phyloP scores from a whole-genome alignment of 2,113 vertebrate species.

The Cyanoliseus patagonus region DNA sequence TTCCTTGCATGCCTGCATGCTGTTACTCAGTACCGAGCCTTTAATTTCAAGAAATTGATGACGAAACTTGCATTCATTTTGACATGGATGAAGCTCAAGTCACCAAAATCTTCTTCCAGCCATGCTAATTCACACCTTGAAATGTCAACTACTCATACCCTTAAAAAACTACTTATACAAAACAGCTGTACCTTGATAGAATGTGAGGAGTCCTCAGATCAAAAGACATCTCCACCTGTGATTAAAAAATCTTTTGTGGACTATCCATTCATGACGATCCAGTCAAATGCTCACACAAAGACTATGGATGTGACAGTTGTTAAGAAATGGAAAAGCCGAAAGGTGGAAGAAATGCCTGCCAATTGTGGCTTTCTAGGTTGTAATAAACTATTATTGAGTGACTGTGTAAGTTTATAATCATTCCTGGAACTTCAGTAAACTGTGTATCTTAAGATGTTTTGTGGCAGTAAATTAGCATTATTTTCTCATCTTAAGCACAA shows the following conservation, averaged over 20 bases:
- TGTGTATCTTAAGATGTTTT: neutral
- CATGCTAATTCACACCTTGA: conserved; percentile 34
- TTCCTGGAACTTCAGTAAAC: conserved; percentile 12
- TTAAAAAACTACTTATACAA: conserved; percentile 46
- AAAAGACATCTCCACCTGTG: conserved; percentile 31
- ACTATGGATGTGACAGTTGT: conserved; percentile 29
- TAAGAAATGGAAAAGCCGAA: conserved; percentile 51
- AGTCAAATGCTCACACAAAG: conserved; percentile 41
- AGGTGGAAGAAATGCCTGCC: conserved; percentile 35
- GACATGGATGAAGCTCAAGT: conserved; percentile 66
- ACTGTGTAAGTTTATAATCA: conserved; percentile 41
- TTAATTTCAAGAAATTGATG: conserved; percentile 73
- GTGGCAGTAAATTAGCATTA: neutral
- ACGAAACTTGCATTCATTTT: conserved; percentile 62
- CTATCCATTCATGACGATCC: conserved; percentile 7
- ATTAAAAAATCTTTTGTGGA: conserved; percentile 60
- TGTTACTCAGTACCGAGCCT: conserved; percentile 57
- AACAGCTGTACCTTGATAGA: conserved; percentile 56
- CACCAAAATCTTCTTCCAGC: conserved; percentile 57
- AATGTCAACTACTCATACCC: conserved; percentile 20
- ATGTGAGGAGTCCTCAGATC: conserved; percentile 40
- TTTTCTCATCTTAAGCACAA: neutral
- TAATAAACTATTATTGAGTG: conserved; percentile 29
- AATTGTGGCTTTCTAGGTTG: conserved; percentile 52
- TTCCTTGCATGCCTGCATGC: conserved; percentile 68